Percentiles rank a stretch among this genome's conserved stretches.
Conservation (phyloP, 2,113 vertebrate genomes). For the Hiodon tergisus region DNA sequence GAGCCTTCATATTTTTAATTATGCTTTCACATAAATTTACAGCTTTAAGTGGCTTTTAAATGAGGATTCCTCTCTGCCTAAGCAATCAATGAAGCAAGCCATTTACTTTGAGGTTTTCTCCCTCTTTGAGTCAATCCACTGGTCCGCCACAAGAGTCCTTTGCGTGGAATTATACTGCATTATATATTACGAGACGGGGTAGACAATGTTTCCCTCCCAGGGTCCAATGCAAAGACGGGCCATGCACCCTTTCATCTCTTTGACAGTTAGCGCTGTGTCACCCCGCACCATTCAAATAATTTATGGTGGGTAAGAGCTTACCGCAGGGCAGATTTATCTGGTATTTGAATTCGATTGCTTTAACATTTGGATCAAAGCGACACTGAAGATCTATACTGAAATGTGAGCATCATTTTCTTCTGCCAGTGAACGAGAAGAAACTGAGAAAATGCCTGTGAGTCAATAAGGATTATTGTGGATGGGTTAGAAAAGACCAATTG, state of each 20-base stretch:
- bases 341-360: neutral
- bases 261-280: neutral
- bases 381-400: neutral
- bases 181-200: neutral
- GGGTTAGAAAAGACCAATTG: no score
- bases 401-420: neutral
- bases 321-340: neutral
- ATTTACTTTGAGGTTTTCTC: neutral
- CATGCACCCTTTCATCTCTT: neutral
- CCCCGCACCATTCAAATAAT: neutral
- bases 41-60: neutral
- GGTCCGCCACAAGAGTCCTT: neutral
- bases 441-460: no score
- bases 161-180: neutral
- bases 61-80: neutral
- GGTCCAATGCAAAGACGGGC: neutral
- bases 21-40: neutral
- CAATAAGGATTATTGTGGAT: no score
- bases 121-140: neutral
- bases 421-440: neutral
- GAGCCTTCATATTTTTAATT: neutral
- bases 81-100: neutral
- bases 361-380: neutral
- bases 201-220: no score
- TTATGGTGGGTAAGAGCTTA: neutral